Evolutionary conservation across 2,888 invertebrate species (phyloP).

Genomic region (Caenorhabditis sp.): DNA sequence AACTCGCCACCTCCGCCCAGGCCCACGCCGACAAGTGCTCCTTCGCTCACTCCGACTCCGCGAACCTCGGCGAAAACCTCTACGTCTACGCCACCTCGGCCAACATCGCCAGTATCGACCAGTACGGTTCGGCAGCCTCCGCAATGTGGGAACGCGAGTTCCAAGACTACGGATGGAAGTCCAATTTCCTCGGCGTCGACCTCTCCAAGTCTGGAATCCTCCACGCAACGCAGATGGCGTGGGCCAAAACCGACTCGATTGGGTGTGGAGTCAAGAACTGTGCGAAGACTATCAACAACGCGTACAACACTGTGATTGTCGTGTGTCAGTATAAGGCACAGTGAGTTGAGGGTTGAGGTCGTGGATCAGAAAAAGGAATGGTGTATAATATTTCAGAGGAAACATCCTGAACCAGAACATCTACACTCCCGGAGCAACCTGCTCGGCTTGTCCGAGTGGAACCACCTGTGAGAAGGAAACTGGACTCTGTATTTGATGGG

Average conservation of each 20-base stretch:
- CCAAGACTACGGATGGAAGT: constrained; percentile 47
- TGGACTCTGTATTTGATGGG: constrained; percentile 24
- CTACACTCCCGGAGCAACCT: constrained; percentile 14
- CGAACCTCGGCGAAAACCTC: constrained; percentile 39
- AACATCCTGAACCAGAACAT: constrained; percentile 28
- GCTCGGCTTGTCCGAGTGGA: constrained; percentile 27
- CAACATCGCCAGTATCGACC: constrained; percentile 27
- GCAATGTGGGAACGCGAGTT: constrained; percentile 32
- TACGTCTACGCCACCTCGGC: constrained; percentile 18
- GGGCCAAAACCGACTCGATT: not conserved
- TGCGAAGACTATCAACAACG: not conserved
- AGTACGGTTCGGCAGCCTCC: constrained; percentile 27
- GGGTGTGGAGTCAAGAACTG: not conserved
- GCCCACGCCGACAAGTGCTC: constrained; percentile 29
- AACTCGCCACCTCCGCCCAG: constrained; percentile 26
- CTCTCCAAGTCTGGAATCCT: constrained; percentile 39
- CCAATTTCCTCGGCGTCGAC: not conserved
- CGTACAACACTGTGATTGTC: not conserved
- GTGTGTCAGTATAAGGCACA: constrained; percentile 35
- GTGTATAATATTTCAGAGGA: constrained; percentile 25
- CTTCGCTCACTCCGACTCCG: constrained; percentile 16
- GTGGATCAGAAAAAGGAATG: not conserved
- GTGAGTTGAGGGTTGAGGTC: not conserved
- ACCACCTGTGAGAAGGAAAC: constrained; percentile 8
- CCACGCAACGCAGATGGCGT: constrained; percentile 8